Base-by-base conservation (phyloP, 2,888 invertebrate genomes). In the Bellardia bayeri region DNA sequence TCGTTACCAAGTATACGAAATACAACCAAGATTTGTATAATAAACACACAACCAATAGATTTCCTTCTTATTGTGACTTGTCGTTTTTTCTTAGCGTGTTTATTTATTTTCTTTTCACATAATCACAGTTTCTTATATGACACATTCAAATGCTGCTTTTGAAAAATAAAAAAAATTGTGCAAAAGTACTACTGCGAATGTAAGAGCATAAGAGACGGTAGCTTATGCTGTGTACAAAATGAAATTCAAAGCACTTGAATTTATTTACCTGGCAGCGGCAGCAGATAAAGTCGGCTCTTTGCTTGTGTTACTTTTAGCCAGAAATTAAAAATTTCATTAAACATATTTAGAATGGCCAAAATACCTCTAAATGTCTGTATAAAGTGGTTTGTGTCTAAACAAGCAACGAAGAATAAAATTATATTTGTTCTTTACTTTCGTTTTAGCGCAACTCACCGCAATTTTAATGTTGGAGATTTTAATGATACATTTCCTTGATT, bases 401-500 rank as follows among this genome's bases (percentile, higher is more conserved):
- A 49, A 23, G 14, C 68, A 45, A 13, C 45, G 30, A n/a, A 51
- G 49, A 14, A 51, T 33, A 14, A n/a, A 23, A 68, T 49, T 16
- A 11, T 49, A 49, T 45, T 49, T 23, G 9, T 14, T 16, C 5
- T 49, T 2, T 30, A 49, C 14, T 45, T 45, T 13, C 16, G 37
- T 37, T 58, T 49, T 37, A 61, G 45, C 61, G 37, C 16, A 69
- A 14, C 40, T 71, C 14, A 54, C 40, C 76, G 13, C 64, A 66
- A 64, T 42, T 45, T 40, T 33, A 78, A 66, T n/a, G 23, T 4
- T 37, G 13, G 14, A n/a, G 45, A 58, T 61, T 66, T 23, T 37
- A 6, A 37, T 37, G 16, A 71, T 68, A 78, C 61, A 78, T 78
- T 82, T 45, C 56, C 42, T 78, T 76, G 72, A 82, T 82, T 72